Conservation (phyloP, 2,888 invertebrate species). For the Plagodis dolabraria region DNA sequence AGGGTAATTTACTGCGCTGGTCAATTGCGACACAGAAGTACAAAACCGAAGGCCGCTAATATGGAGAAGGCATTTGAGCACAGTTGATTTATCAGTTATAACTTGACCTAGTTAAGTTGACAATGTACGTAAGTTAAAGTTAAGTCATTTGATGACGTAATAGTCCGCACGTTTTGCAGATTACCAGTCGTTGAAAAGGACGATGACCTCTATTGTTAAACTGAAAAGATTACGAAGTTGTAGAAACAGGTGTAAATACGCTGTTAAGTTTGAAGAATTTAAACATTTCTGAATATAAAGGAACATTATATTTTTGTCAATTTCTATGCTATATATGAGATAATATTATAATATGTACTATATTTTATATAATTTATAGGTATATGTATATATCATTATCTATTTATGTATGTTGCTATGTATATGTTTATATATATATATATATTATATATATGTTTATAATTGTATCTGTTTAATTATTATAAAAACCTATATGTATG, state of each 20-base stretch:
- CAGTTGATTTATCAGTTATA: neutral
- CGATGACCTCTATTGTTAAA: conserved; percentile 10
- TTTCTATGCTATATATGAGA: too few relatives aligned
- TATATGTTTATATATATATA: too few relatives aligned
- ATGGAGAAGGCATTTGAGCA: conserved; percentile 24
- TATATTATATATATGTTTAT: too few relatives aligned
- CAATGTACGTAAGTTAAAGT: conserved; percentile 8
- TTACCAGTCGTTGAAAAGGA: conserved; percentile 4
- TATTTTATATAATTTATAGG: too few relatives aligned
- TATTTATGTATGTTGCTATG: too few relatives aligned
- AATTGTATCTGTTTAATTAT: too few relatives aligned
- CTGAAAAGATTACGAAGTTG: neutral
- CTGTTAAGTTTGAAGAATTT: too few relatives aligned
- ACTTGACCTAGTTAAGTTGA: conserved; percentile 20
- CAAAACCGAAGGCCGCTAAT: conserved; percentile 16
- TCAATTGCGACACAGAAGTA: conserved; percentile 13
- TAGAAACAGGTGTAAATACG: neutral
- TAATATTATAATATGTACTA: too few relatives aligned
- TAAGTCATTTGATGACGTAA: conserved; percentile 14
- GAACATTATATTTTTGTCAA: too few relatives aligned
- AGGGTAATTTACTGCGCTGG: neutral
- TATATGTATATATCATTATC: too few relatives aligned
- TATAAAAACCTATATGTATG: too few relatives aligned
- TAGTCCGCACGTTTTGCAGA: conserved; percentile 16
- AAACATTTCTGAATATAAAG: too few relatives aligned